Evolutionary conservation across 2,888 invertebrate species (phyloP), one percentile per base, ranked within the genome.

Genomic region (Laspeyria flexula): DNA sequence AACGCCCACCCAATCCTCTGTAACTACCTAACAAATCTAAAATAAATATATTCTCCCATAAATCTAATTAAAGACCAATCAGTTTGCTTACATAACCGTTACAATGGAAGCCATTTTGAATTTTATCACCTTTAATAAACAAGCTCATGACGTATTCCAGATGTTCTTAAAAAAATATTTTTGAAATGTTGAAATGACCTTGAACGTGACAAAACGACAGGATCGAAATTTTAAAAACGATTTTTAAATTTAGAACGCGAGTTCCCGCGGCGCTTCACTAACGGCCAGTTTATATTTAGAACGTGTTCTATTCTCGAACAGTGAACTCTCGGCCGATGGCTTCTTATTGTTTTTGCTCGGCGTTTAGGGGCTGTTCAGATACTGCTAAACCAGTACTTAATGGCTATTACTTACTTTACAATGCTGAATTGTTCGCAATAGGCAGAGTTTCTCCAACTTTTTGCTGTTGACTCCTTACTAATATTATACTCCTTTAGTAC

Each of bases 261-360:
- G 85, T 86, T 88, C 85, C 88, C 87, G 86, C 85, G 82, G 85
- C 81, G 86, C 85, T 83, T 83, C 86, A 77, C 85, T 87, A 89
- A 86, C 89, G 83, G 83, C 83, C 71, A 52, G 79, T 88, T 87
- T 90, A 90, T 83, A 88, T 86, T 83, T 90, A 90, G 90, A 90
- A 85, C 78, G 73, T 68, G 82, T 85, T 88, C 91, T 90, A 92
- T 90, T 90, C 87, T 83, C 81, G 90, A 85, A 79, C 87, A 75
- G 68, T 88, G 86, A 89, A 90, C 90, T 86, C 87, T 77, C 84
- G 87, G 84, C 75, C 86, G 85, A 86, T 86, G 86, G 81, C 84
- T 82, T 80, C 85, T 86, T 85, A 83, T 90, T 87, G 85, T 86
- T 89, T 88, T 87, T 86, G 83, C 82, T 74, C 66, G 69, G 65